phyloP scores from a whole-genome alignment of 2,797 vertebrate genomes.

The Thunnus albacares region DNA sequence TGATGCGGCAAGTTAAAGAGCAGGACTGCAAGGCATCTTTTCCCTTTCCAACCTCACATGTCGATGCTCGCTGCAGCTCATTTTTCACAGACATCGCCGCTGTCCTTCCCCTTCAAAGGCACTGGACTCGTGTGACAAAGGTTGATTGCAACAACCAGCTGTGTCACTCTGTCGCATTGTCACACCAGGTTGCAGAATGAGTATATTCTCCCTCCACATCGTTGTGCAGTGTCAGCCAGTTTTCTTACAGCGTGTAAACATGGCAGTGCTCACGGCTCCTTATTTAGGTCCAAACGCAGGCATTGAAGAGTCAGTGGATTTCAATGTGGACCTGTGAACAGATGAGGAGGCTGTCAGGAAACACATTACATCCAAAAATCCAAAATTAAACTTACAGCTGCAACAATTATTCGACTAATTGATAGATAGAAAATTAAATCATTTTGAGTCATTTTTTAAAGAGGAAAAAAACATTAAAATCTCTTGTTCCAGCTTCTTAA shows the following conservation, averaged over 20 bases:
- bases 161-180: conserved; percentile 56
- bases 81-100: conserved; percentile 39
- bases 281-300: conserved; percentile 24
- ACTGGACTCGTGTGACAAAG: conserved; percentile 57
- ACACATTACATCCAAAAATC: not conserved
- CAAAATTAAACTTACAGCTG: not conserved
- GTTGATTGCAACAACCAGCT: conserved; percentile 18
- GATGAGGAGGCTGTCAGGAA: conserved; percentile 37
- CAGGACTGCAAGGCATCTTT: conserved; percentile 7
- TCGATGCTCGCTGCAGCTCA: not conserved
- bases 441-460: too few relatives aligned
- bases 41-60: not conserved
- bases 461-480: too few relatives aligned
- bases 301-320: conserved; percentile 89
- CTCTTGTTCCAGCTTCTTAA: too few relatives aligned
- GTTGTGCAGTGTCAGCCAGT: conserved; percentile 17
- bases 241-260: conserved; percentile 27
- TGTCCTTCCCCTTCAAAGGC: conserved; percentile 68
- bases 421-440: too few relatives aligned
- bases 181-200: conserved; percentile 38
- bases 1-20: conserved; percentile 16
- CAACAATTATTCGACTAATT: too few relatives aligned
- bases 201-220: conserved; percentile 48
- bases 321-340: conserved; percentile 95
- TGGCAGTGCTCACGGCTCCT: conserved; percentile 44